Conservation (phyloP, 2,797 vertebrate species). For the Australoheros facetus region DNA sequence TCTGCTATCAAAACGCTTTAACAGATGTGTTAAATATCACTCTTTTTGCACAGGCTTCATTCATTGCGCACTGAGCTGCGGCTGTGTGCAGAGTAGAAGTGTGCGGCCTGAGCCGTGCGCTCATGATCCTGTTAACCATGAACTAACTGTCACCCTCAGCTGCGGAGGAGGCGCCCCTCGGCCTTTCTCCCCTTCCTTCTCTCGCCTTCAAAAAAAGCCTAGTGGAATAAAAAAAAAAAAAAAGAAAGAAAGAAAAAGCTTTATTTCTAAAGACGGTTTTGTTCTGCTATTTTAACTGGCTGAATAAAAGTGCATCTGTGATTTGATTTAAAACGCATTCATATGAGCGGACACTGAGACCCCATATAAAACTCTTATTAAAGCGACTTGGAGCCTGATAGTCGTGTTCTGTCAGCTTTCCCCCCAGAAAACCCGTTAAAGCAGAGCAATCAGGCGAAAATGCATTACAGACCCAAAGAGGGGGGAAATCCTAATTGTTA, state of each 20-base stretch:
- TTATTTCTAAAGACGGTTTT: constrained; percentile 92
- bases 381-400: constrained; percentile 81
- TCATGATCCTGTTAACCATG: constrained; percentile 98
- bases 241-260: constrained; percentile 69
- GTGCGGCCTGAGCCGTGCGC: constrained; percentile 84
- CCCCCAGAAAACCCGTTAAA: constrained; percentile 75
- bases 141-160: constrained; percentile 99
- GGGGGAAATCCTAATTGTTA: not conserved
- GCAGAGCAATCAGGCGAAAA: constrained; percentile 60
- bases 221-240: not conserved
- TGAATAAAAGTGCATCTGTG: constrained; percentile 93
- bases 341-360: constrained; percentile 84
- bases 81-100: constrained; percentile 85
- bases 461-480: not conserved
- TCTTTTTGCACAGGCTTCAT: constrained; percentile 82
- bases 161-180: constrained; percentile 81
- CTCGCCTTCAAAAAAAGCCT: constrained; percentile 78
- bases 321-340: constrained; percentile 98
- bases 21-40: constrained; percentile 97
- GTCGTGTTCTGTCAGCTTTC: constrained; percentile 79
- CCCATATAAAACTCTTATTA: constrained; percentile 89
- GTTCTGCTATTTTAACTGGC: constrained; percentile 93
- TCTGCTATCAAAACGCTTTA: constrained; percentile 84
- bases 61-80: constrained; percentile 80
- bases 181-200: constrained; percentile 76